Conservation (phyloP, 2,113 vertebrate species). For the Hylia prasina region DNA sequence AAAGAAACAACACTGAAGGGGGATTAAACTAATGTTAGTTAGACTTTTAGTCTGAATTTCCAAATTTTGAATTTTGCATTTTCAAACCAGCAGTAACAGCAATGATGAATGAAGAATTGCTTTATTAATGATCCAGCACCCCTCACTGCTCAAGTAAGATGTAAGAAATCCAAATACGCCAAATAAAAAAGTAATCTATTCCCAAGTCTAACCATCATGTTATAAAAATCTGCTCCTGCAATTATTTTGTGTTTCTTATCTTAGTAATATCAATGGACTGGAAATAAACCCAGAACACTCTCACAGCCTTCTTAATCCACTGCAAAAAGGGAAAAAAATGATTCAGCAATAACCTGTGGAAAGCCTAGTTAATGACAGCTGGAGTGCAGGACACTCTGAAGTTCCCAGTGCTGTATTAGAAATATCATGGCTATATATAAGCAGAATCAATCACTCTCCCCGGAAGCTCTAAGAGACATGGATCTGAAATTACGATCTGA, state of each 20-base stretch:
- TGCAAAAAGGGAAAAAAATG: neutral
- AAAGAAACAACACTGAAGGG: neutral
- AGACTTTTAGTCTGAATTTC: neutral
- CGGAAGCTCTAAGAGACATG: neutral
- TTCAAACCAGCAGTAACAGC: neutral
- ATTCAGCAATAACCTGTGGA: neutral
- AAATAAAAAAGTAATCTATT: neutral
- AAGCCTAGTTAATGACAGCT: neutral
- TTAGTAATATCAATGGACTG: neutral
- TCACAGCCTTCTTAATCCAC: neutral
- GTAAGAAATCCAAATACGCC: neutral
- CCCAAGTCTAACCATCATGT: neutral
- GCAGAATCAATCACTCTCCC: neutral
- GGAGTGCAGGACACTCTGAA: neutral
- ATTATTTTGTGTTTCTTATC: neutral
- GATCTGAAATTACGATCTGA: neutral
- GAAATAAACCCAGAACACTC: neutral
- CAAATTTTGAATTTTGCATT: neutral
- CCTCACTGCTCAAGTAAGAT: neutral
- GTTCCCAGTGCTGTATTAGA: neutral
- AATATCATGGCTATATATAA: fast-evolving
- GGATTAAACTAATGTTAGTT: neutral
- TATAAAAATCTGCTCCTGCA: neutral
- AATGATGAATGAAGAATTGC: neutral
- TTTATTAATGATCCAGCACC: neutral